Conservation (phyloP, 2,797 vertebrate species). For the Sternarchorhynchus goeldii region DNA sequence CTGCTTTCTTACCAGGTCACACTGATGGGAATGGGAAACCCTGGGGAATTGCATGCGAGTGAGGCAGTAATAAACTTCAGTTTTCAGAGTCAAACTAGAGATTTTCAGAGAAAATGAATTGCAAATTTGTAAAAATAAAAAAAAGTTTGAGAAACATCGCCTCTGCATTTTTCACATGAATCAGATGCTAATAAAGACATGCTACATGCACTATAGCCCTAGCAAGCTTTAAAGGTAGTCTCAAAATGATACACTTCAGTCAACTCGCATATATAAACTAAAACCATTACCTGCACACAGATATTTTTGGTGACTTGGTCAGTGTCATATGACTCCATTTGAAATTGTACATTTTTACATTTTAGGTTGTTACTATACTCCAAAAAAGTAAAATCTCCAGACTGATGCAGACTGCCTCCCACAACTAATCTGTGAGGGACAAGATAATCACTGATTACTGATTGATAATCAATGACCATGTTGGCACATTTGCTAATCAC, state of each 20-base stretch:
- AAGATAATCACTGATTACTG: too few species aligned
- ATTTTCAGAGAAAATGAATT: constrained; percentile 28
- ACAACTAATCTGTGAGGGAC: too few species aligned
- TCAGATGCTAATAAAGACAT: constrained; percentile 17
- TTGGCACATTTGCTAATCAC: too few species aligned
- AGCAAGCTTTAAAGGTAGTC: background rate
- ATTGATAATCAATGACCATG: too few species aligned
- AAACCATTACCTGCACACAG: background rate
- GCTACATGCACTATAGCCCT: constrained; percentile 8
- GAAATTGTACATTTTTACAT: too few species aligned
- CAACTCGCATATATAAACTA: background rate
- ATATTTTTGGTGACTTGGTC: background rate
- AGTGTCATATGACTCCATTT: background rate
- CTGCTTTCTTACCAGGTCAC: background rate
- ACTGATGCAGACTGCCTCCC: too few species aligned
- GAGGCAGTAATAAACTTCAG: background rate
- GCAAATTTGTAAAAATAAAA: background rate
- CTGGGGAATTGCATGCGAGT: constrained; percentile 12
- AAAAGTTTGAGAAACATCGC: background rate
- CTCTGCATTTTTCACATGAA: constrained; percentile 27
- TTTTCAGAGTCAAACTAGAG: background rate
- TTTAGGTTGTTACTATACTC: too few species aligned
- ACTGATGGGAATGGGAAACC: constrained; percentile 17
- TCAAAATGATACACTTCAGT: constrained; percentile 1
- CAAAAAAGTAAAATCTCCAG: too few species aligned